A percentile compares a stretch with the other conserved stretches of the same genome.
Conservation (phyloP, 2,888 invertebrate species). For the Siphlonurus alternatus region DNA sequence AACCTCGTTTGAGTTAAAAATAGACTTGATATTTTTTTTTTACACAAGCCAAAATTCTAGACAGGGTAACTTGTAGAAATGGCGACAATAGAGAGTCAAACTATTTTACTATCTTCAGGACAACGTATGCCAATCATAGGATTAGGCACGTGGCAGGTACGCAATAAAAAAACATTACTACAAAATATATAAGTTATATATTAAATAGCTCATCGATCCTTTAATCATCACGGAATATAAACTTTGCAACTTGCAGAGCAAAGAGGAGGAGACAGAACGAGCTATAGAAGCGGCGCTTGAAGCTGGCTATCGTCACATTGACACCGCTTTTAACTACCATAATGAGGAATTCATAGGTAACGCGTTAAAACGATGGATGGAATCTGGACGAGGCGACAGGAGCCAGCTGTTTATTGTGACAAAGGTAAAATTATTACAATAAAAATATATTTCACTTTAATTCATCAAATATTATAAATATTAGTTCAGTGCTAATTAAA, state of each 20-base stretch:
- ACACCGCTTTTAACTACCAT: slow-evolving; percentile 63
- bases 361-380: slow-evolving; percentile 46
- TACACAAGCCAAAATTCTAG: not conserved
- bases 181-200: slow-evolving; percentile 3
- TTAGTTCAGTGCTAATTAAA: slow-evolving; percentile 1
- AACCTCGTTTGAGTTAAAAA: too few relatives aligned
- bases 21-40: too few relatives aligned
- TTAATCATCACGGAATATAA: not conserved
- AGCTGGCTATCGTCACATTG: slow-evolving; percentile 56
- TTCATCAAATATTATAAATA: slow-evolving; percentile 7
- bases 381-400: slow-evolving; percentile 41
- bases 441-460: slow-evolving; percentile 1
- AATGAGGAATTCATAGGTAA: slow-evolving; percentile 60
- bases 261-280: slow-evolving; percentile 42
- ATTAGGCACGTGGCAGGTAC: slow-evolving; percentile 54
- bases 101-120: slow-evolving; percentile 18
- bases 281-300: slow-evolving; percentile 47
- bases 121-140: slow-evolving; percentile 51
- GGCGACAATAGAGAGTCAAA: slow-evolving; percentile 7
- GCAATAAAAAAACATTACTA: slow-evolving; percentile 10
- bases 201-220: too few relatives aligned
- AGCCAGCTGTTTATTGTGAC: slow-evolving; percentile 63
- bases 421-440: slow-evolving; percentile 37
- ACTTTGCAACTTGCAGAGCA: slow-evolving; percentile 30
- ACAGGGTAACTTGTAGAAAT: not conserved